phyloP scores from a whole-genome alignment of 2,113 vertebrate genomes.

The Penelope pileata region DNA sequence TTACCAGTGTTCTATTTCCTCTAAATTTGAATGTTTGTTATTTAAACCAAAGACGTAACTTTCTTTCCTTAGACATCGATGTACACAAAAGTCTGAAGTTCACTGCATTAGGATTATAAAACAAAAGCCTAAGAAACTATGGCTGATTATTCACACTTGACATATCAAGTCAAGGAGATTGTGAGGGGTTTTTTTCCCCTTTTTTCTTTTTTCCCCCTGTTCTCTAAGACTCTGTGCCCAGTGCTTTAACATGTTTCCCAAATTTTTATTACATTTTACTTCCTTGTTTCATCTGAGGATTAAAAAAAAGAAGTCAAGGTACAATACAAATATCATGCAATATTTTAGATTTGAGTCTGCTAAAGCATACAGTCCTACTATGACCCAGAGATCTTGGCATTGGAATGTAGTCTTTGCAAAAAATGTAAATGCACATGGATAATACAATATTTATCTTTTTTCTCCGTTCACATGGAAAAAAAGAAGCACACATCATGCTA shows the following conservation, averaged over 20 bases:
- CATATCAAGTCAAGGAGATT: slow-evolving; percentile 63
- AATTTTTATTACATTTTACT: slow-evolving; percentile 72
- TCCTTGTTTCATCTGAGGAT: slow-evolving; percentile 57
- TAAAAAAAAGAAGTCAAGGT: slow-evolving; percentile 32
- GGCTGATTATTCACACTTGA: slow-evolving; percentile 63
- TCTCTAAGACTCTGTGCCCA: slow-evolving; percentile 50
- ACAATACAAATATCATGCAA: slow-evolving; percentile 20
- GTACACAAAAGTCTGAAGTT: slow-evolving; percentile 15
- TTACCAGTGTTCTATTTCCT: background rate
- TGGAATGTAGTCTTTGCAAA: slow-evolving; percentile 35
- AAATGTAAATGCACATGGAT: background rate
- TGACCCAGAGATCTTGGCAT: slow-evolving; percentile 57
- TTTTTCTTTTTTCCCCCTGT: slow-evolving; percentile 37
- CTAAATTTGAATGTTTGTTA: background rate
- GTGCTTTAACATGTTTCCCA: slow-evolving; percentile 42
- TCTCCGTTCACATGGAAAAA: background rate
- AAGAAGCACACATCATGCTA: background rate
- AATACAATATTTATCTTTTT: background rate
- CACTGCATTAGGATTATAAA: slow-evolving; percentile 58
- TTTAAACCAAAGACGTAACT: background rate
- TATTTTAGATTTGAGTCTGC: slow-evolving; percentile 38
- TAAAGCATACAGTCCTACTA: slow-evolving; percentile 22
- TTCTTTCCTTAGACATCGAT: background rate
- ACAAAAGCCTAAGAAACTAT: slow-evolving; percentile 37
- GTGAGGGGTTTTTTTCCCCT: slow-evolving; percentile 21